A percentile compares a stretch with the other conserved stretches of the same genome.
phyloP scores from a whole-genome alignment of 2,113 vertebrate species.

The Callaeas wilsoni region DNA sequence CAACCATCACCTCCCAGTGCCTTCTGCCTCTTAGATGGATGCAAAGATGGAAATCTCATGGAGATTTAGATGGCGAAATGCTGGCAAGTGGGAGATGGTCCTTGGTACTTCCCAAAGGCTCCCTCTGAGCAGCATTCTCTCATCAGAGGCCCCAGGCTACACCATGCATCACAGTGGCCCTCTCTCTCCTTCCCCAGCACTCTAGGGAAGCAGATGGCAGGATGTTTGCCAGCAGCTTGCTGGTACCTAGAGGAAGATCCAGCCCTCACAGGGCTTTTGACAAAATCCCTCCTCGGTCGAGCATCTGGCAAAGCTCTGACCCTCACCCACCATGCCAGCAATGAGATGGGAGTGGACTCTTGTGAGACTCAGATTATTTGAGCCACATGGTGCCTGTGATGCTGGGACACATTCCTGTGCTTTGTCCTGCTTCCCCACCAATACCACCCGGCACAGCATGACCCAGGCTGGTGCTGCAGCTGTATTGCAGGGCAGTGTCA shows the following conservation, averaged over 20 bases:
- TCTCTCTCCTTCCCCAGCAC: not conserved
- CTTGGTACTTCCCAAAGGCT: not conserved
- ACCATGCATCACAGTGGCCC: not conserved
- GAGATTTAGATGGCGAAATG: not conserved
- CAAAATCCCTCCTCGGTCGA: not conserved
- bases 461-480: not conserved
- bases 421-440: not conserved
- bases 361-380: not conserved
- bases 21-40: not conserved
- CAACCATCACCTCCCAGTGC: accelerated
- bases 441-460: not conserved
- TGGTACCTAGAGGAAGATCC: not conserved
- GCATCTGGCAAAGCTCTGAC: not conserved
- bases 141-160: not conserved
- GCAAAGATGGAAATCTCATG: not conserved
- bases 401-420: not conserved
- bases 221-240: not conserved
- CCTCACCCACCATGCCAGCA: not conserved
- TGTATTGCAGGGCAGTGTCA: not conserved
- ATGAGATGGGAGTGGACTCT: not conserved
- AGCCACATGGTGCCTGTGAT: not conserved
- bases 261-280: not conserved
- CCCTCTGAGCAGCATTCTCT: not conserved
- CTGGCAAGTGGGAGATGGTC: not conserved
- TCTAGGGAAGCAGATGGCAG: not conserved